These are phyloP conservation scores for Euura lappo DNA, from an alignment of 1,140 invertebrate species.

Conservation along the genomic window DNA sequence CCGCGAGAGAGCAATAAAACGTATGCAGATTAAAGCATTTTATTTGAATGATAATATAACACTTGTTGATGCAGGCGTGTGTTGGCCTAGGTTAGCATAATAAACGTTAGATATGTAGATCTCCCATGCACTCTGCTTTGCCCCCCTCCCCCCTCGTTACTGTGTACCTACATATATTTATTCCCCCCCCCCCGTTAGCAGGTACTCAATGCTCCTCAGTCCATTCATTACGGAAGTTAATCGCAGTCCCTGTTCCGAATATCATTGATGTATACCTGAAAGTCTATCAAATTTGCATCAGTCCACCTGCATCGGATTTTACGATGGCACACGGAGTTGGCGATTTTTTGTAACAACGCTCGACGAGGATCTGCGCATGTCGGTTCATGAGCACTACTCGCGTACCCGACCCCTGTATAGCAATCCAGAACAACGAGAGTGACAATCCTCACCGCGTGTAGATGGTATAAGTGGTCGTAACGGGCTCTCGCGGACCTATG, in stretches of 20 bases:
- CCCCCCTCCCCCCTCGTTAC: constrained; percentile 12
- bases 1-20: constrained; percentile 59
- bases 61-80: constrained; percentile 60
- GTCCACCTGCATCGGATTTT: no score
- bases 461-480: not conserved
- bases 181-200: not conserved
- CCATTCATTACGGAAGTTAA: constrained; percentile 50
- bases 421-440: not conserved
- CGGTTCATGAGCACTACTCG: not conserved
- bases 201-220: constrained; percentile 33
- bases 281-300: no score
- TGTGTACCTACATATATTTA: not conserved
- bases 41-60: constrained; percentile 64
- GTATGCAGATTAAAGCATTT: constrained; percentile 64
- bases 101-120: constrained; percentile 59
- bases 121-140: constrained; percentile 38
- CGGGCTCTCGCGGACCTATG: not conserved
- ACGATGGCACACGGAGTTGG: no score
- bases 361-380: no score
- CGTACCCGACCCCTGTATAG: not conserved
- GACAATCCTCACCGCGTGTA: not conserved
- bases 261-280: constrained; percentile 41
- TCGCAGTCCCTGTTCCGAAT: constrained; percentile 45
- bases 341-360: no score
- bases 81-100: constrained; percentile 62